Conservation (phyloP, 30 jellyfish, hydroid and myxozoan species). For the Hydractinia echinata region DNA sequence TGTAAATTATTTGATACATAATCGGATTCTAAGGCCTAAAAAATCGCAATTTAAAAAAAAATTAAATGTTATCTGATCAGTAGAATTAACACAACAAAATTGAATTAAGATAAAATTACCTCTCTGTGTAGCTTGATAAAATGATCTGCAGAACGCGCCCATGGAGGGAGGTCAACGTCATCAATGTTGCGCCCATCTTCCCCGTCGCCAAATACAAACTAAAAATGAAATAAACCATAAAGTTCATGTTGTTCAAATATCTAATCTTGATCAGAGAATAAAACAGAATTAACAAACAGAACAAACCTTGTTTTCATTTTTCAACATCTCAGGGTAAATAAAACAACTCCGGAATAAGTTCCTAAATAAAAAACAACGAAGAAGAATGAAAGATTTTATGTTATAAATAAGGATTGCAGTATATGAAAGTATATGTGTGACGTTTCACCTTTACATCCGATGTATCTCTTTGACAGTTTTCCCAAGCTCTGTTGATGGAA, state of each 20-base stretch:
- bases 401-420: background rate
- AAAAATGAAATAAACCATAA: background rate
- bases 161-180: conserved; percentile 70
- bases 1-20: conserved; percentile 80
- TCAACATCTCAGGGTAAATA: conserved; percentile 82
- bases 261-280: background rate
- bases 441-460: conserved; percentile 88
- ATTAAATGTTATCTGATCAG: background rate
- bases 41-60: background rate
- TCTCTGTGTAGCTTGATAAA: conserved; percentile 75
- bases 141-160: conserved; percentile 92
- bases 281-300: background rate
- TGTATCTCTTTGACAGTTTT: conserved; percentile 92
- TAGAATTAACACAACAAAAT: background rate
- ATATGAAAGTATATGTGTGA: background rate
- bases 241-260: background rate
- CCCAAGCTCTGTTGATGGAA: conserved; percentile 83
- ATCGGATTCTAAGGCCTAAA: conserved; percentile 91
- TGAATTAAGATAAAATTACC: conserved; percentile 23
- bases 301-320: conserved; percentile 64
- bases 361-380: conserved; percentile 43
- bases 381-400: background rate
- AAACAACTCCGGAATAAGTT: conserved; percentile 90
- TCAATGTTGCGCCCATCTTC: conserved; percentile 81
- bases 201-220: conserved; percentile 91